Base-by-base conservation (phyloP, 2,888 invertebrate genomes). In the Venustoraphidia nigricollis region DNA sequence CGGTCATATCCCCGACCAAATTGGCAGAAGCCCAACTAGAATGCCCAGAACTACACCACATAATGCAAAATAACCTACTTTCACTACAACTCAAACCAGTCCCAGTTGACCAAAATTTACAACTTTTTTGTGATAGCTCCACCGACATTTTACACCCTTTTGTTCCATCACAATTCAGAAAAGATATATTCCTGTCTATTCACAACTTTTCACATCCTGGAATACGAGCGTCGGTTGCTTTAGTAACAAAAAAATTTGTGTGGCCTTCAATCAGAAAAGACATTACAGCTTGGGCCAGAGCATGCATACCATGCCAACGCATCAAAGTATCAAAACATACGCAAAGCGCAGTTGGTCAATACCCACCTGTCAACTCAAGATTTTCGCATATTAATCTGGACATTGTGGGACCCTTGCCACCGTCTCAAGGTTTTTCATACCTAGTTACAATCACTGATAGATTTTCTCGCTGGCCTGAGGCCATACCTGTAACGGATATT, bases 391-490 rank as follows among this genome's bases (percentile, higher is more conserved):
- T 46, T 6, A 44, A 50, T 13, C 40, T 45, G 3, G 42, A 45
- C 17, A 17, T 44, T n/a, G 40, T 46, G 9, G 41, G 41, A 4
- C 41, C 42, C 9, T 10, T 50, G 8, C 45, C 50, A 6, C 9
- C n/a, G 2, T 46, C 44, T 11, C 2, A 34, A 34, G 50, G 50
- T 9, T 44, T 14, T 34, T 34, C 44, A 4, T 49, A 51, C 46
- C 44, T 46, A n/a, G 39, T 47, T 6, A 51, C 50, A 4, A 44
- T 45, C 11, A 50, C 53, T 10, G 55, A 56, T 41, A 35, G 56
- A 36, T 53, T 49, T 39, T 55, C 59, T 8, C 49, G 58, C 10
- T 59, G 60, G 60, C 54, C 56, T 8, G 59, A 59, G 42, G 55
- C 53, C 8, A 39, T 51, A 10, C 58, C 59, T 1, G 35, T 59